Conservation (phyloP, 2,888 invertebrate species). For the Drosophila gaucha region DNA sequence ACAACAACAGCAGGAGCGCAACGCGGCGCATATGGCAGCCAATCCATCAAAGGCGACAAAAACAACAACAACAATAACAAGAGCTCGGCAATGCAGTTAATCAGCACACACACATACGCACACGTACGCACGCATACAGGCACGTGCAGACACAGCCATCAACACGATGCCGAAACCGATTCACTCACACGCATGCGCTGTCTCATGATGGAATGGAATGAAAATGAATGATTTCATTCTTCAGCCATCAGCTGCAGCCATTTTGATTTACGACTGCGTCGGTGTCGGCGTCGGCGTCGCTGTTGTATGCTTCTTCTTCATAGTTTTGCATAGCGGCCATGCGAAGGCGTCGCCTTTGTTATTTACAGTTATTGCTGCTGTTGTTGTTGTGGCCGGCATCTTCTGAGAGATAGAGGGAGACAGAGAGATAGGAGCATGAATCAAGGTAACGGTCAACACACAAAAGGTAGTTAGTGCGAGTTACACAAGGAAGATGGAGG, state of each 20-base stretch:
- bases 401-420: conserved; percentile 25
- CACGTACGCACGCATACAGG: conserved; percentile 6
- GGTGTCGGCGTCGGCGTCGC: conserved; percentile 32
- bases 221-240: conserved; percentile 75
- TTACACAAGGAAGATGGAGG: conserved; percentile 28
- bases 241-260: conserved; percentile 83
- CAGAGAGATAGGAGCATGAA: conserved; percentile 16
- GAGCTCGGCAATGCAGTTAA: conserved; percentile 62
- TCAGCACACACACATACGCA: conserved; percentile 44
- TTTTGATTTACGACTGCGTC: conserved; percentile 84
- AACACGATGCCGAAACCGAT: conserved; percentile 36
- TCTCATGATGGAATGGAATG: conserved; percentile 54
- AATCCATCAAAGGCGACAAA: conserved; percentile 54
- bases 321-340: conserved; percentile 63
- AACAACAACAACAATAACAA: conserved; percentile 44
- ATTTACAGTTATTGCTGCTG: conserved; percentile 13
- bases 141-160: conserved; percentile 26
- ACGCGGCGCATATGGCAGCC: conserved; percentile 39
- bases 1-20: conserved; percentile 20
- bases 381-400: conserved; percentile 63
- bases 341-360: conserved; percentile 68
- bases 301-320: conserved; percentile 22
- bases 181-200: conserved; percentile 73
- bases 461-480: conserved; percentile 50
- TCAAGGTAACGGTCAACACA: conserved; percentile 65